Conservation (phyloP, 2,113 vertebrate species). For the Dicaeum eximium region DNA sequence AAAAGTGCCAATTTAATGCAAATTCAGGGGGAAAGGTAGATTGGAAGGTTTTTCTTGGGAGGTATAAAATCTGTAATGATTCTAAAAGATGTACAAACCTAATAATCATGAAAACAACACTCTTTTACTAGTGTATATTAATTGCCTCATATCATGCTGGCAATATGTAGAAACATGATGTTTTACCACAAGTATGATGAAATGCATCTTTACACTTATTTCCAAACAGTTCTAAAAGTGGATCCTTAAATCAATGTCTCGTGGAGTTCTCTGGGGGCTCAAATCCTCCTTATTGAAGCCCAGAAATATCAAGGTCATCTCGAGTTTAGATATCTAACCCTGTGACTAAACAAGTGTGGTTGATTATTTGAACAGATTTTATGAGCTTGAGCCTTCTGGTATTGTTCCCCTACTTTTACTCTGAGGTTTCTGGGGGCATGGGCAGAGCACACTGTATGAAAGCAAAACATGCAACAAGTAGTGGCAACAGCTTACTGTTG, state of each 20-base stretch:
- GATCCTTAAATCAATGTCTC: neutral
- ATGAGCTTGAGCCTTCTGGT: neutral
- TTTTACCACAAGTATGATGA: constrained; percentile 5
- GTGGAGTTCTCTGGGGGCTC: neutral
- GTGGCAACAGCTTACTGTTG: neutral
- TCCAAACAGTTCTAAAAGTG: neutral
- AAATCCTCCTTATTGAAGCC: neutral
- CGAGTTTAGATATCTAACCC: neutral
- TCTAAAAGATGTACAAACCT: neutral
- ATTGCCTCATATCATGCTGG: neutral
- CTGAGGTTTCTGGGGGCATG: neutral
- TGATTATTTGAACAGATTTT: constrained; percentile 1
- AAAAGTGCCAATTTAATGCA: constrained; percentile 30
- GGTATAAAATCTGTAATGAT: constrained; percentile 23
- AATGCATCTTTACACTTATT: constrained; percentile 34
- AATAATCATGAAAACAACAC: constrained; percentile 37
- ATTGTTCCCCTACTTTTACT: neutral
- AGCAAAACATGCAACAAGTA: neutral
- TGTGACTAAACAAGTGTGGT: neutral
- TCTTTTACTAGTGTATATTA: constrained; percentile 13
- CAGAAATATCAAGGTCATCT: neutral
- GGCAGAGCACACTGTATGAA: no score
- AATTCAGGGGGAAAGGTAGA: neutral
- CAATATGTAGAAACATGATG: neutral
- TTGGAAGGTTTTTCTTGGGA: constrained; percentile 13